Evolutionary conservation across 2,113 vertebrate genomes (phyloP).

Genomic region (Solenodon paradoxus): DNA sequence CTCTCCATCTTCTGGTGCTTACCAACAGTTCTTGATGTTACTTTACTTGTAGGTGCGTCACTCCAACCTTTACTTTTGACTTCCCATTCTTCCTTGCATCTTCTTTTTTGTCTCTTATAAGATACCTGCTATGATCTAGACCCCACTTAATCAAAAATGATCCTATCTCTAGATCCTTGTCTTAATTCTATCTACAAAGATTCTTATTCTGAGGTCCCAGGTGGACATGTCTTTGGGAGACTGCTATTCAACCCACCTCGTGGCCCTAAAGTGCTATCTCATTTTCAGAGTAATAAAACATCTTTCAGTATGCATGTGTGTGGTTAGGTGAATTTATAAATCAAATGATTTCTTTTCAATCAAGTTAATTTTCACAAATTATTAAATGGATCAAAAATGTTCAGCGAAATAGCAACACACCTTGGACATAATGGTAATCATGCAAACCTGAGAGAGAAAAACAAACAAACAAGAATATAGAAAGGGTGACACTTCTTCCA

Average conservation of each 20-base stretch:
- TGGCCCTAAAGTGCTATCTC: neutral
- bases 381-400: neutral
- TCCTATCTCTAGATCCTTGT: too few species aligned
- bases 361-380: neutral
- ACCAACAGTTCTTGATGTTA: neutral
- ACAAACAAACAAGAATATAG: neutral
- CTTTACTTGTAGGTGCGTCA: neutral
- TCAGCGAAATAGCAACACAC: neutral
- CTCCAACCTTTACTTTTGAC: neutral
- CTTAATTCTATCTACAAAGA: too few species aligned
- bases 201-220: too few species aligned
- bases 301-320: neutral
- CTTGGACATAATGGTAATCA: neutral
- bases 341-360: neutral
- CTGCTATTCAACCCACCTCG: neutral
- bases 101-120: neutral
- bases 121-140: neutral
- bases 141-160: neutral
- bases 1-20: neutral
- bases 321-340: neutral
- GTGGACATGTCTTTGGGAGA: neutral
- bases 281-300: neutral
- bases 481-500: neutral
- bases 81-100: neutral
- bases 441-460: neutral